Base-by-base conservation (phyloP, 2,113 vertebrate species). In the Epinephelus fuscoguttatus region DNA sequence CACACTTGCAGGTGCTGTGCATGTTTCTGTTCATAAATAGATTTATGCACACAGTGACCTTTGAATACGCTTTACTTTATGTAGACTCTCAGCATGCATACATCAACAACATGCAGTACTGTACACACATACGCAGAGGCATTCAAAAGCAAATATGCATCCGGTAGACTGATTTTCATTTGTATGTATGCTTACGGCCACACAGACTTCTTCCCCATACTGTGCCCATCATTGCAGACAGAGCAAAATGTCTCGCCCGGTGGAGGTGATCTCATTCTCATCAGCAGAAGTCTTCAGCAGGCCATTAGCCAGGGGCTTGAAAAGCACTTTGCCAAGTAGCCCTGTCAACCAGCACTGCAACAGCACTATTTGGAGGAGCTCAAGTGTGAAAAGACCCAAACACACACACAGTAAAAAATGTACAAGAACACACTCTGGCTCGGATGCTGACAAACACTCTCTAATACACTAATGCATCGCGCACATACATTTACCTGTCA, bases 321-420 rank as follows among this genome's bases (percentile, higher is more conserved):
- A 90, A 87, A 84, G 68, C 88, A 87, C 86, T 90, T 86, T 86
- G 71, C 84, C 80, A 86, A 89, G 78, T 59, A 81, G 69, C 78
- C 72, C 45, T 82, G 82, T 87, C 86, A 72, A 67, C 47, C 77
- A 8, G 69, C 67, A 30, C 62, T 7, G 40, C 70, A 62, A 30
- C 70, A 47, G 27, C 70, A 56, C 59, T 78, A 80, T 78, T 77
- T 78, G 61, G 50, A 76, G 81, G 62, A 78, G 80, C 73, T 78
- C 81, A 59, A 70, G 81, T 85, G 84, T 88, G 81, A 90, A 76
- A 68, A 82, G 47, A 85, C 59, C 59, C 49, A 69, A 74, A 67
- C 56, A 14, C 47, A 40, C 66, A 45, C 61, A 27, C 61, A 42
- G 19, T 27, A 4, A 33, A 52, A 52, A 66, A 64, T 27, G 6